Evolutionary conservation across 2,888 invertebrate species (phyloP), one percentile per base, ranked within the genome.

Genomic region (Melikaiella ostensackeni): DNA sequence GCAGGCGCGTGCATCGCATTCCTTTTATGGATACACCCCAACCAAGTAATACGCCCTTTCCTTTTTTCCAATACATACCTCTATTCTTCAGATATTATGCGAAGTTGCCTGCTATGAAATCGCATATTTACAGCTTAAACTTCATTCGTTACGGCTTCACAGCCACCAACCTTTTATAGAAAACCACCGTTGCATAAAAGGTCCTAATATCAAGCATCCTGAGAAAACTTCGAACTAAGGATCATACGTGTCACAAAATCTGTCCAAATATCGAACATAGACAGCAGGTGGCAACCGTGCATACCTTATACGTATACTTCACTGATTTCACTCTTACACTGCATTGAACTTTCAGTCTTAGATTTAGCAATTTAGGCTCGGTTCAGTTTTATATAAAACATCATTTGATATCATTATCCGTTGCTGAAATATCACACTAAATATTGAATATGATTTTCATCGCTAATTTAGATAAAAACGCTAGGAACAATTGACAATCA

Each of bases 121-220:
- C 84, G 80, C 86, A 86, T 88, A 87, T 89, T 89, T 87, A 86
- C 86, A 85, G 81, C 85, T 80, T 83, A 84, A 86, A 87, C 86
- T 87, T 87, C 85, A 87, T 88, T 87, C 86, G 87, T 86, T 84
- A 84, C 82, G 77, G 77, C 82, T 82, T 83, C 79, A 80, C 82
- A 82, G 81, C 86, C 86, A 84, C 84, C 83, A 85, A 84, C 83
- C 82, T 85, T 86, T 86, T 84, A 86, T 84, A 82, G 81, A 80
- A 74, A 75, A 62, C 62, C 70, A 55, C 73, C 81, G 70, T 79
- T 81, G 79, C 82, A 70, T 70, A 70, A 27, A 33, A 21, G 70
- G 30, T 33, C n/a, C 50, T 70, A 33, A 50, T 50, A 70, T 50
- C 30, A 70, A n/a, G 8, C 5, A 30, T 33, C n/a, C 66, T 30